Base-by-base conservation (phyloP, 2,888 invertebrate species). In the Schizotus pectinicornis region DNA sequence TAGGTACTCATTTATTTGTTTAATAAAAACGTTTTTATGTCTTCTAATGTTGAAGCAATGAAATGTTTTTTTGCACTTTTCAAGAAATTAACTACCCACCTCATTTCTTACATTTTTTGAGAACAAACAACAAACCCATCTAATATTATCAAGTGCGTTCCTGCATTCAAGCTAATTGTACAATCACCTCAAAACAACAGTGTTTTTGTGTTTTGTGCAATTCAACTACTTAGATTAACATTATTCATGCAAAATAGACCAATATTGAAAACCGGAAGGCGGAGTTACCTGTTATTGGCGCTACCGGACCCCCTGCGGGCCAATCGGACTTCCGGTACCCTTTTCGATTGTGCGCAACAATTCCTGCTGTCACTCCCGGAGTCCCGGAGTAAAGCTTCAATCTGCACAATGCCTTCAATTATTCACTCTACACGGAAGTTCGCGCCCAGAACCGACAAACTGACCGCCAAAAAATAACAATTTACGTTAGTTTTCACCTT, bases 261-360 rank as follows among this genome's bases (percentile, higher is more conserved):
- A 65, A 64, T 64, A 67, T 62, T 58, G 62, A 60, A 64, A 65
- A 69, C 72, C 69, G 71, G 73, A 76, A 77, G 77, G 78, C 78
- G 79, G 77, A 75, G 76, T 75, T 71, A 68, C 71, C 70, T 70
- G 74, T 75, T 75, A 79, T 79, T 79, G 79, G 79, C 72, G 76
- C 71, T 69, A 68, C 64, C 67, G 66, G 78, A 78, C 79, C 79
- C 78, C 79, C 79, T 73, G 78, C 75, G 74, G 78, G 73, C 79
- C 79, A 79, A 79, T 79, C 76, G 77, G 74, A 78, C 79, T 79
- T 79, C 79, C 79, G 79, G 78, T 75, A 51, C 54, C 65, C 62
- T 63, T 59, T 67, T 63, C 62, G 59, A 61, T 67, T 68, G 66
- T 67, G 66, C 72, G 74, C 74, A 72, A 67, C 68, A 64, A 65